Evolutionary conservation across 2,888 invertebrate genomes (phyloP).

Genomic region (Koerneria pararmatus): DNA sequence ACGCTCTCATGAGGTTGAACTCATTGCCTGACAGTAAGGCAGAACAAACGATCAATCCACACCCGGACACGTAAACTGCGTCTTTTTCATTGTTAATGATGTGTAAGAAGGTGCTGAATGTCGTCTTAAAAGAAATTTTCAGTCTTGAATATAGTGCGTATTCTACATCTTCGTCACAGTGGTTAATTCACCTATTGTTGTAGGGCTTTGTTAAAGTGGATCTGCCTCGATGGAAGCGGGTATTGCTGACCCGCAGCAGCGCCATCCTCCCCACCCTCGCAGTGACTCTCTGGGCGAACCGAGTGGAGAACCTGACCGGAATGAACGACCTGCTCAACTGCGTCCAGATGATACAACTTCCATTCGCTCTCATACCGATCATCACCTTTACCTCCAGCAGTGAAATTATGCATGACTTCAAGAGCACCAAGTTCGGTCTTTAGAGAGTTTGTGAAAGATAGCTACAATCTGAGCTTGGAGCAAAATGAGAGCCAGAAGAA

Average conservation of each 20-base stretch:
- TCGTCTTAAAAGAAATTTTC: neutral
- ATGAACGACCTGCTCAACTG: constrained; percentile 80
- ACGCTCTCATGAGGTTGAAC: too few relatives aligned
- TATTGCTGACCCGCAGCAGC: constrained; percentile 77
- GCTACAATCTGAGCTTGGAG: neutral
- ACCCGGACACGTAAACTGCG: too few relatives aligned
- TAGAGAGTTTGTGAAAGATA: neutral
- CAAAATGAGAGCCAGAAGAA: constrained; percentile 16
- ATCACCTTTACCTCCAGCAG: constrained; percentile 79
- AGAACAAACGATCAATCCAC: too few relatives aligned
- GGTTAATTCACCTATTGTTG: too few relatives aligned
- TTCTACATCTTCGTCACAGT: neutral
- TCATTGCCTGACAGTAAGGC: too few relatives aligned
- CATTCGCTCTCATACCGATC: constrained; percentile 80
- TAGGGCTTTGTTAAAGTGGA: constrained; percentile 77
- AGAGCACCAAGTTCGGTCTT: constrained; percentile 75
- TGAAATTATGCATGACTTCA: constrained; percentile 79
- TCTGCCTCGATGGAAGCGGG: constrained; percentile 82
- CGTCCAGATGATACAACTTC: constrained; percentile 67
- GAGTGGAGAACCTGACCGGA: constrained; percentile 57
- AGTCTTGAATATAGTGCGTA: neutral
- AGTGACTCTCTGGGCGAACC: constrained; percentile 60
- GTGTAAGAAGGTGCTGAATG: neutral
- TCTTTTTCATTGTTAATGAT: too few relatives aligned
- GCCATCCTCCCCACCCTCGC: constrained; percentile 71